Conservation (phyloP, 2,113 vertebrate genomes). For the Anthoscopus minutus region DNA sequence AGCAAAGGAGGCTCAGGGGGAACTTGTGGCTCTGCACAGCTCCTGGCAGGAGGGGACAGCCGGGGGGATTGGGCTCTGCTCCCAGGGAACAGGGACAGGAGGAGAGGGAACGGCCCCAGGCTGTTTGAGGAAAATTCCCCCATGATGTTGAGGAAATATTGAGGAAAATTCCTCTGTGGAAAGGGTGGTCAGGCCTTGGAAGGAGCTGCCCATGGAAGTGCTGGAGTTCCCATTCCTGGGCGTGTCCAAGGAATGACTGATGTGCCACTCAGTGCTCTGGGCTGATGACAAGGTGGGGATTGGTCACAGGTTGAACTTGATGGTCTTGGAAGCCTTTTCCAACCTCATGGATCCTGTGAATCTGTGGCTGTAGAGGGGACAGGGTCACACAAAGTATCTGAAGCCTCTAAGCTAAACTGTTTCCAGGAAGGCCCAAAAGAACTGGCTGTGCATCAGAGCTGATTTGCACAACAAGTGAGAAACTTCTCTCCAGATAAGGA, state of each 20-base stretch:
- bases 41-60: neutral
- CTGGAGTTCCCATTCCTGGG: neutral
- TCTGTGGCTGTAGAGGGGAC: neutral
- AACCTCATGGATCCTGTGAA: neutral
- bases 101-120: too few relatives aligned
- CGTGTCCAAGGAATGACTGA: neutral
- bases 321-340: neutral
- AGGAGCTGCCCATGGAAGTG: rapidly evolving
- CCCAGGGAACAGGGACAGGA: neutral
- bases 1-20: neutral
- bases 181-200: rapidly evolving
- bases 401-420: neutral
- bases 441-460: neutral
- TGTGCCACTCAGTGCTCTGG: neutral
- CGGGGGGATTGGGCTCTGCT: neutral
- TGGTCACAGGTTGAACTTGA: rapidly evolving
- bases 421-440: neutral
- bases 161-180: rapidly evolving
- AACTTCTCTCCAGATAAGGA: neutral
- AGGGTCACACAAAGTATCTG: neutral
- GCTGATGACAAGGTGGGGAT: neutral
- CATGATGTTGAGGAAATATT: too few relatives aligned
- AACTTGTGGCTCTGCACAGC: neutral
- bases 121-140: rapidly evolving
- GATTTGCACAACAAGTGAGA: neutral